These are phyloP conservation scores for Hipposideros armiger DNA, from an alignment of 2,113 vertebrate genomes.

Conservation along the genomic window DNA sequence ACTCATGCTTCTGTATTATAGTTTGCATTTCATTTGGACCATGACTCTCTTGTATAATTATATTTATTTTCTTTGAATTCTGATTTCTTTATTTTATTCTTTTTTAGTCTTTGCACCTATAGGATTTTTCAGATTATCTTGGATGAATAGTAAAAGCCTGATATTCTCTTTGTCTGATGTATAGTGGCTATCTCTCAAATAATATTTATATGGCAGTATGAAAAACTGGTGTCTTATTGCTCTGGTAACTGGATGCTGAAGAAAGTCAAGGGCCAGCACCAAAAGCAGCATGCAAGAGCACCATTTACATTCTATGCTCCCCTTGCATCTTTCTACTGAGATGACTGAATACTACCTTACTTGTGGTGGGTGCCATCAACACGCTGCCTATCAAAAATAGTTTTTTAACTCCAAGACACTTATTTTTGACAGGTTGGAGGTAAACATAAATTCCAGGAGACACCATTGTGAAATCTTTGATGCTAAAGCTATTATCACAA, in stretches of 20 bases:
- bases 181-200: neutral
- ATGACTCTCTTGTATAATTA: neutral
- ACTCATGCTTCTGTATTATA: neutral
- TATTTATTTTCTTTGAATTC: conserved; percentile 42
- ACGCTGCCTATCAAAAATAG: neutral
- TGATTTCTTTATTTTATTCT: conserved; percentile 29
- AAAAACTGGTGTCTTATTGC: conserved; percentile 20
- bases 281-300: neutral
- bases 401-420: conserved; percentile 18
- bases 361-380: neutral
- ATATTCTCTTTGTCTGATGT: neutral
- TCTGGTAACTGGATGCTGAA: conserved; percentile 29
- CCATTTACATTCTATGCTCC: neutral
- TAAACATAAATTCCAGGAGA: conserved; percentile 54
- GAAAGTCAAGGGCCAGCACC: neutral
- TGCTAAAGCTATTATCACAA: neutral
- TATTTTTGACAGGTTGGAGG: conserved; percentile 1
- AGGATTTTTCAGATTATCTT: neutral
- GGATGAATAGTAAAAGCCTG: neutral
- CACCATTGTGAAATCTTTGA: conserved; percentile 10
- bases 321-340: conserved; percentile 16
- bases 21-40: neutral
- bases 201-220: neutral
- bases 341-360: conserved; percentile 30
- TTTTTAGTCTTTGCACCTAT: neutral